Base-by-base conservation (phyloP, 2,113 vertebrate genomes). In the Rhabdornis inornatus region DNA sequence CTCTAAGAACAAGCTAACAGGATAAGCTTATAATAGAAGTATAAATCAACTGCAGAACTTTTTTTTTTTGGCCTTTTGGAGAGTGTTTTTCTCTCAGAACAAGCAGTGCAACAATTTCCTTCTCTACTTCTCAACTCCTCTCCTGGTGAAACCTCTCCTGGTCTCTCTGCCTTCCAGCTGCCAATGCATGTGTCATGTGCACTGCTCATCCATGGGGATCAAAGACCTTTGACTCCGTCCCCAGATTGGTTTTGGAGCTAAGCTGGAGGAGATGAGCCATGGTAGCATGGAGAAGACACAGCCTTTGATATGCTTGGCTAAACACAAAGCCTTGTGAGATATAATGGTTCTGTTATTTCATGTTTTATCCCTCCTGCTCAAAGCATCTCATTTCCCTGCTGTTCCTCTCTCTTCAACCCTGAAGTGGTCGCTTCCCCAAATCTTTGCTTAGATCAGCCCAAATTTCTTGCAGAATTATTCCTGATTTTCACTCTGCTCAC, bases 11-110 rank as follows among this genome's bases (percentile, higher is more conserved):
- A 83, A 92, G 60, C 44, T 93, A 92, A 83, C 64, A 86, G 95
- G 93, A 96, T 88, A 94, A 94, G 88, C 88, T 68, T 63, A 52
- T 91, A 95, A 95, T 89, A 95, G 85, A 87, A 95, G 93, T 74
- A 94, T 78, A 95, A 96, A 94, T 90, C 87, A 94, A 71, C 55
- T 2, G 0, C 69, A 89, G 68, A 90, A 40, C 4, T 19, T 28
- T 24, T 39, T 39, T 47, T n/a, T 24, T 30, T 25, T 17, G n/a
- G 23, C 40, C 35, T 57, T 79, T 66, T 24, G 8, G 22, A 64
- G 47, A 28, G 5, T 8, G 8, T 87, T 80, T 52, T 83, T 37
- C 39, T 77, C 74, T 74, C 79, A 24, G 35, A 90, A 91, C 30
- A 4, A 86, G 47, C 60, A 81, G 10, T 16, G 24, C 20, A 81